These are phyloP conservation scores for Procambarus virginalis DNA, from an alignment of 1,140 invertebrate genomes.

Conservation along the genomic window DNA sequence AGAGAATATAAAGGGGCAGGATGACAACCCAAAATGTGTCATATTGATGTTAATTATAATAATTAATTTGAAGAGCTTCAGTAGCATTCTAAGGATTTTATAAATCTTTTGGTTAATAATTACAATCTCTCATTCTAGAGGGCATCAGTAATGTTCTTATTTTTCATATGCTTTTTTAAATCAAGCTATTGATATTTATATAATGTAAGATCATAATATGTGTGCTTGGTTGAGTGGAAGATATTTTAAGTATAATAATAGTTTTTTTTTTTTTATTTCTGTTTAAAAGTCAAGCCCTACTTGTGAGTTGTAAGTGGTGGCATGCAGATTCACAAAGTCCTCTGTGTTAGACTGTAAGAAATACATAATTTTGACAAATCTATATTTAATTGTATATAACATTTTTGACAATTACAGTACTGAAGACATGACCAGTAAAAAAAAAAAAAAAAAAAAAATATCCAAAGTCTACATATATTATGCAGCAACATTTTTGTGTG, in stretches of 20 bases:
- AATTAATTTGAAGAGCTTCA: background rate
- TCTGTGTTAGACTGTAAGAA: background rate
- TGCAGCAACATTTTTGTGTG: too few relatives aligned
- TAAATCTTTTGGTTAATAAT: background rate
- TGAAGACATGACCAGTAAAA: background rate
- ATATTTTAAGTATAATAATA: background rate
- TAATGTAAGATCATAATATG: background rate
- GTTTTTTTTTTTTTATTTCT: background rate
- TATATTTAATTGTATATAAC: background rate
- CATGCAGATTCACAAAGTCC: background rate
- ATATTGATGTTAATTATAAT: background rate
- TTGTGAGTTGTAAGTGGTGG: background rate
- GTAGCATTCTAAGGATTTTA: background rate
- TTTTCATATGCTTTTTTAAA: conserved; percentile 15
- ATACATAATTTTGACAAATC: background rate
- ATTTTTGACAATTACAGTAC: background rate
- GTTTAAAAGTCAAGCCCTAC: background rate
- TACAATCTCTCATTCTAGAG: background rate
- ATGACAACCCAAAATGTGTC: conserved; percentile 6
- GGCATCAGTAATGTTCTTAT: conserved; percentile 3
- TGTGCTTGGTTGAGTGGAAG: background rate
- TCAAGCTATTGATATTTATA: background rate
- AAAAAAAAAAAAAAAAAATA: background rate
- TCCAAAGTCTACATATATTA: background rate
- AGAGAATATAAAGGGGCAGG: background rate